These are phyloP conservation scores for Yponomeuta plumbellus DNA, from an alignment of 2,888 invertebrate species.

Conservation along the genomic window DNA sequence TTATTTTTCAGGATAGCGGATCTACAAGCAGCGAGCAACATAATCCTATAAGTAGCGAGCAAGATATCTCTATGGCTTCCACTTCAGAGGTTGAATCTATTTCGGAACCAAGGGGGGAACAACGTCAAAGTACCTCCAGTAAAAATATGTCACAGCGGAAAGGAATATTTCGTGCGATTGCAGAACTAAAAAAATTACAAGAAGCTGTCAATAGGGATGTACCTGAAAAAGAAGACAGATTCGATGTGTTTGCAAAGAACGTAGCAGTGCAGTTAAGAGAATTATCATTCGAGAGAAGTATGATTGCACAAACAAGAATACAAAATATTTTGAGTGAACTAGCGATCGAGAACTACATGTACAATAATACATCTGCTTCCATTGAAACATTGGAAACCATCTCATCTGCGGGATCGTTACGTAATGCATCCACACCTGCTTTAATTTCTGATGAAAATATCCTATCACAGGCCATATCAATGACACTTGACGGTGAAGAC, in stretches of 20 bases:
- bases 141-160: constrained; percentile 24
- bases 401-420: constrained; percentile 22
- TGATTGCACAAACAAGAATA: constrained; percentile 23
- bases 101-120: constrained; percentile 22
- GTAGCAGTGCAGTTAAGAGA: constrained; percentile 24
- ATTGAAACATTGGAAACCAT: constrained; percentile 21
- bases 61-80: constrained; percentile 18
- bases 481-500: constrained; percentile 21
- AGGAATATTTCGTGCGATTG: constrained; percentile 24
- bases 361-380: constrained; percentile 23
- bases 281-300: constrained; percentile 23
- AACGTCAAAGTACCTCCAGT: constrained; percentile 17
- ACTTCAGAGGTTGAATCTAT: constrained; percentile 23
- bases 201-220: constrained; percentile 25
- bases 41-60: constrained; percentile 21
- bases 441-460: constrained; percentile 21
- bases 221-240: constrained; percentile 25
- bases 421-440: constrained; percentile 20
- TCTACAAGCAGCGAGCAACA: constrained; percentile 23
- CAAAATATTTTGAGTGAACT: constrained; percentile 23
- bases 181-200: constrained; percentile 24
- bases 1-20: constrained; percentile 9
- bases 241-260: constrained; percentile 24
- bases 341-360: constrained; percentile 19
- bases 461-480: constrained; percentile 19